Conservation (phyloP, 2,888 invertebrate genomes). For the Halictus ligatus region DNA sequence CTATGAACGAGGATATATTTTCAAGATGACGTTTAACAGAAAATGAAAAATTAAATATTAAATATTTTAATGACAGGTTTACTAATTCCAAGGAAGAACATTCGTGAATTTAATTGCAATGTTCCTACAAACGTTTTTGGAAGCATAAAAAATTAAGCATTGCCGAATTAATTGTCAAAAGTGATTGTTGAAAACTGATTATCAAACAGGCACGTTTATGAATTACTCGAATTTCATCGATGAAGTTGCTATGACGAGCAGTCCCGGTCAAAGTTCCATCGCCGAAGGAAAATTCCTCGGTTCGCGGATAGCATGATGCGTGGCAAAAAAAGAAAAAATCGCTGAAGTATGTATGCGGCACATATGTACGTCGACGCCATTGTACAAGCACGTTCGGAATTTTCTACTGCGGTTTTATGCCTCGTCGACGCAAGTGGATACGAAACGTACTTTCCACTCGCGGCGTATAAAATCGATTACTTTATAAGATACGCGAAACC, state of each 20-base stretch:
- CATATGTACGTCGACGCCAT: conserved; percentile 48
- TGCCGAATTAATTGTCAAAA: no score
- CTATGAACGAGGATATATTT: no score
- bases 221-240: neutral
- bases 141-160: no score
- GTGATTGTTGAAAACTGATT: no score
- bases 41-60: no score
- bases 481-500: conserved; percentile 44
- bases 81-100: no score
- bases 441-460: conserved; percentile 54
- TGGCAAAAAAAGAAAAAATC: conserved; percentile 14
- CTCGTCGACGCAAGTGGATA: conserved; percentile 54
- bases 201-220: no score
- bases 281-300: conserved; percentile 40
- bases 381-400: conserved; percentile 51
- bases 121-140: no score
- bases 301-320: conserved; percentile 20
- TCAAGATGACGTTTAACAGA: no score
- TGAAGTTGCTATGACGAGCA: conserved; percentile 20
- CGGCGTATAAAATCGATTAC: conserved; percentile 50
- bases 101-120: no score
- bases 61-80: no score
- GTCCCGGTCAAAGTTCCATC: conserved; percentile 39
- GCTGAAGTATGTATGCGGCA: conserved; percentile 34
- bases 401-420: conserved; percentile 55